Evolutionary conservation across 1,140 invertebrate species (phyloP).

Genomic region (Drosophila navojoa): DNA sequence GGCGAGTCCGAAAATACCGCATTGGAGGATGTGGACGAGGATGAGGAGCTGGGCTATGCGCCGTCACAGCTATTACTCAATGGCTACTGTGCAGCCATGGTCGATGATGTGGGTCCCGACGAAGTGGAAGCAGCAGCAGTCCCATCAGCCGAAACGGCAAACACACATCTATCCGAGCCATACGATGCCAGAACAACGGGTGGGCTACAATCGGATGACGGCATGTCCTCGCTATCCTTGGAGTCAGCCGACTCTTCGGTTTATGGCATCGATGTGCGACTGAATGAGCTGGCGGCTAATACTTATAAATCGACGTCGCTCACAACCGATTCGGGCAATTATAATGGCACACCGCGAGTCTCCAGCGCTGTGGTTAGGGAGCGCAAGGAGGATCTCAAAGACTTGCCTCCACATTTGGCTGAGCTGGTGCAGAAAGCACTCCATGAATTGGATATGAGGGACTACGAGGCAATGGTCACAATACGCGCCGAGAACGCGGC

Average conservation of each 20-base stretch:
- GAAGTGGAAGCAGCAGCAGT: conserved; percentile 19
- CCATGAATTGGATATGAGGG: conserved; percentile 74
- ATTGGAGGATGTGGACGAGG: conserved; percentile 48
- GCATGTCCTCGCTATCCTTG: conserved; percentile 74
- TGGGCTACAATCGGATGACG: conserved; percentile 66
- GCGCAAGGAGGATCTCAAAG: conserved; percentile 75
- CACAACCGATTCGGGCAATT: conserved; percentile 75
- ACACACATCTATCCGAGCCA: conserved; percentile 52
- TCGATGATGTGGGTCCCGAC: conserved; percentile 77
- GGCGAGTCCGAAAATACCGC: conserved; percentile 48
- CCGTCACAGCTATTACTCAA: conserved; percentile 86
- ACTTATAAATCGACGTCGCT: conserved; percentile 66
- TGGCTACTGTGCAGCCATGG: conserved; percentile 85
- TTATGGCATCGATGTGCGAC: conserved; percentile 63
- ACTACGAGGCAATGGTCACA: conserved; percentile 73
- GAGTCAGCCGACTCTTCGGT: conserved; percentile 79
- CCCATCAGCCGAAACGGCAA: conserved; percentile 21
- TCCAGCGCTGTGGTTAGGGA: conserved; percentile 70
- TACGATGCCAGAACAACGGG: conserved; percentile 41
- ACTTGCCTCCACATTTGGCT: conserved; percentile 77
- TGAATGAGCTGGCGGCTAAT: conserved; percentile 43
- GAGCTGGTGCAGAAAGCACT: conserved; percentile 75
- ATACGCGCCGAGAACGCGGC: conserved; percentile 63
- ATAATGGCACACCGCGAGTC: conserved; percentile 53
- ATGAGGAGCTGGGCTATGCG: conserved; percentile 80